Evolutionary conservation across 2,113 vertebrate genomes (phyloP), one percentile per base, ranked within the genome.

Genomic region (Nycticryphes semicollaris): DNA sequence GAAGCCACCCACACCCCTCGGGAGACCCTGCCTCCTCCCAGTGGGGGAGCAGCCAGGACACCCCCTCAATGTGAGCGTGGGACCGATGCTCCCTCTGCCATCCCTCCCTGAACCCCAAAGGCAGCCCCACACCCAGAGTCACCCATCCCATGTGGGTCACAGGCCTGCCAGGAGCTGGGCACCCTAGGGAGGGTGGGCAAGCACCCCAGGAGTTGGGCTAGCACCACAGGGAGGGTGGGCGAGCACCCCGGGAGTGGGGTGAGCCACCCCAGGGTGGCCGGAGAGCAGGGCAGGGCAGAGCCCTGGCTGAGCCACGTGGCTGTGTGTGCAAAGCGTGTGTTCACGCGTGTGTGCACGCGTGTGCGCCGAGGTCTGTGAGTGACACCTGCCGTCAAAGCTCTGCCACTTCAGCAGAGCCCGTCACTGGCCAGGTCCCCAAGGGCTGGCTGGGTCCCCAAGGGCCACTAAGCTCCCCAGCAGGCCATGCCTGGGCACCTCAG

Each of bases 301-400:
- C 41, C 69, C 6, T 5, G 35, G 4, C 35, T 43, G 57, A 64
- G 81, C 73, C 41, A 1, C 30, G 57, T 31, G 84, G 64, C 54
- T 3, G 12, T 24, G 39, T 33, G 80, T 70, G 48, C 11, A 27
- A 21, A 22, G 43, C 27, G 9, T 23, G 69, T 53, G 78, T 18
- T 7, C 57, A 67, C 28, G 12, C 22, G 23, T 50, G 62, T 63
- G 87, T 30, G 22, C 59, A 63, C 24, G 10, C 21, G 23, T 45
- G 60, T 68, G 84, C 39, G 33, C n/a, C 7, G 53, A 83, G 72
- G 88, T 25, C 70, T 83, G 67, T 51, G 87, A 15, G 87, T 78
- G 95, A 94, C 90, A 79, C 81, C 95, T 91, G 86, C 80, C 41
- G 57, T 87, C 83, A 37, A 30, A 41, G 60, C 39, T 11, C n/a